Base-by-base conservation (phyloP, 2,888 invertebrate species). In the Frankliniella intonsa region DNA sequence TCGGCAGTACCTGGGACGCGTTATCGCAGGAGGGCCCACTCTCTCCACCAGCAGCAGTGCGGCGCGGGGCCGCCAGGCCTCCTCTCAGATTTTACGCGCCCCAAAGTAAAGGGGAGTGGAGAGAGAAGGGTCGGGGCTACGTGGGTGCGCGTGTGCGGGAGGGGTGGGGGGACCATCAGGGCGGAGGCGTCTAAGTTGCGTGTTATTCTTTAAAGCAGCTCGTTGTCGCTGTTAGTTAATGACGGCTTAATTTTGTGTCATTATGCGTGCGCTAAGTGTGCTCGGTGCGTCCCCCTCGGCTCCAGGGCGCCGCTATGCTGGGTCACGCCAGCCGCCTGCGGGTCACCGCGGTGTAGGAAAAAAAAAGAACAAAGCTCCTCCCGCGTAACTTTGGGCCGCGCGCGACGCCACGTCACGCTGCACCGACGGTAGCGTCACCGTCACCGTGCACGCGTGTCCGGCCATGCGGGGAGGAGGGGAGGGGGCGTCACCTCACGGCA, bases 221-320 rank as follows among this genome's bases (percentile, higher is more conserved):
- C 69, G 69, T 76, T 76, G 69, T 76, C 69, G 69, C 69, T 76
- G 22, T 76, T 76, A 25, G 69, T 76, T 76, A 76, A 76, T 76
- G 69, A 76, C 69, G 69, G 69, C 69, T 76, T 76, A 76, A 76
- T 76, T 76, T 76, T 76, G 69, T 76, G 69, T 76, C 69, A 76
- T 76, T 76, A 76, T 76, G 69, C 69, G 69, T 76, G 69, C 69
- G 69, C 69, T 76, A 76, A 76, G 69, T 76, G 69, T 76, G 69
- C 69, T 76, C 22, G 22, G 69, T 76, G 38, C 69, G 69, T 25
- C 22, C 25, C 25, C 10, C 9, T 12, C 22, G 22, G 38, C 38
- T 5, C 38, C 38, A 38, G 38, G 38, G 38, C 38, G 38, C 38
- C 65, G 9, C 69, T 55, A 19, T 14, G 17, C 55, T 19, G 55